A percentile compares a stretch with the other conserved stretches of the same genome.
Conservation (phyloP, 1,140 invertebrate species). For the Cecropterus lyciades region DNA sequence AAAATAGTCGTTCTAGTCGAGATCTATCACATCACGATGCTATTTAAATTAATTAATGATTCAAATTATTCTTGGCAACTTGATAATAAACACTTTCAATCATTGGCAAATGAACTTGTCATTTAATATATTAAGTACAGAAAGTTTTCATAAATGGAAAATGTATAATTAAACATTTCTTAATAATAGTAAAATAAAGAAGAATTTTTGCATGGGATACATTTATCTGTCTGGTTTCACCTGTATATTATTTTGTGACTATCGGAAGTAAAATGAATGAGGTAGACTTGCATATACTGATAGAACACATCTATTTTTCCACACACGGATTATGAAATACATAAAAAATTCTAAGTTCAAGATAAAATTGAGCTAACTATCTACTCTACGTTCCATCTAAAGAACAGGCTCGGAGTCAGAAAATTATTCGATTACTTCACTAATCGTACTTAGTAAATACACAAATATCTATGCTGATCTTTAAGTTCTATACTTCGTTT, state of each 20-base stretch:
- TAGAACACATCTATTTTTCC: conserved; percentile 9
- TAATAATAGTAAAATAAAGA: too few species aligned
- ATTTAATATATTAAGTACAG: neutral
- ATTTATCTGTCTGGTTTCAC: too few species aligned
- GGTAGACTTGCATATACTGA: conserved; percentile 6
- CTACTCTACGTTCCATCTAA: conserved; percentile 28
- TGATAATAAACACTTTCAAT: neutral
- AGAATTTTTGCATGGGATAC: too few species aligned
- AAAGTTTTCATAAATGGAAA: neutral
- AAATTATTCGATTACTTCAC: conserved; percentile 16
- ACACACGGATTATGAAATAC: conserved; percentile 5
- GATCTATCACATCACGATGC: conserved; percentile 12
- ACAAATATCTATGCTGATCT: conserved; percentile 8
- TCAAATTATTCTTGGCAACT: neutral
- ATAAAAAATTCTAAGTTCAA: conserved; percentile 12
- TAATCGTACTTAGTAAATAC: conserved; percentile 25
- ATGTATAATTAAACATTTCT: too few species aligned
- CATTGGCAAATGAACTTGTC: neutral
- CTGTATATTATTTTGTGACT: too few species aligned
- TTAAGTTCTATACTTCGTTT: too few species aligned
- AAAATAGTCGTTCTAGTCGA: conserved; percentile 17
- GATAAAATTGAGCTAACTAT: conserved; percentile 27
- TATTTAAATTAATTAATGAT: neutral
- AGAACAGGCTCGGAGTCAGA: conserved; percentile 32
- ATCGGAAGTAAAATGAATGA: conserved; percentile 12